Evolutionary conservation across 2,888 invertebrate genomes (phyloP), one percentile per base, ranked within the genome.

Genomic region (Sialis fuliginosa): DNA sequence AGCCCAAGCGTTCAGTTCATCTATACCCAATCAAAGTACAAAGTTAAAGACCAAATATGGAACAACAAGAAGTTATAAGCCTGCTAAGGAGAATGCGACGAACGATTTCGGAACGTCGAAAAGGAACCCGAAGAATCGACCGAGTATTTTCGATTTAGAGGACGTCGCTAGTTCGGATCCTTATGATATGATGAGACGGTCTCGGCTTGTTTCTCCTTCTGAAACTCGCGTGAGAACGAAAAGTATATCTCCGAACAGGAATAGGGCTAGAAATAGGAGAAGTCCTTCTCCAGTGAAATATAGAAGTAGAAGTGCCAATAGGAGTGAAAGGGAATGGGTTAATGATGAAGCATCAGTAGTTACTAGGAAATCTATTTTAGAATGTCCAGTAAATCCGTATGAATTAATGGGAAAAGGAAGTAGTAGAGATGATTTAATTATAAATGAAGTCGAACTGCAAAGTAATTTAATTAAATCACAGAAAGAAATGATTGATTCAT

Each of bases 381-480:
- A 85, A 55, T 88, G 87, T 66, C 78, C 83, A 61, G 82, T 88
- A 39, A 88, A 87, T 63, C 86, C 88, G 4, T 88, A 88, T 60
- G 82, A 85, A 53, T 69, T 88, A 58, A 77, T 87, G 55, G 62
- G 63, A 37, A 63, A 64, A 54, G 58, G 69, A 58, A 61, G 70
- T 59, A 53, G 70, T 58, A 51, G 63, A 54, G 48, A 68, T 57
- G 61, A 69, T 55, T 57, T 62, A 57, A 52, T 56, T 33, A 49
- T 39, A 44, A 31, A 51, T 33, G 57, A 59, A 32, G 47, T 52
- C 34, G 53, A 55, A 32, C 58, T 62, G 54, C 60, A 63, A 54
- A 61, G 63, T 46, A 55, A 60, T 5, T 55, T 60, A 50, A 52
- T 56, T 33, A 47, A 51, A 35, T 30, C 50, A 41, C 44, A 50